Conservation (phyloP, 92 coral and sea anemone species). For the Bergia puertoricense region DNA sequence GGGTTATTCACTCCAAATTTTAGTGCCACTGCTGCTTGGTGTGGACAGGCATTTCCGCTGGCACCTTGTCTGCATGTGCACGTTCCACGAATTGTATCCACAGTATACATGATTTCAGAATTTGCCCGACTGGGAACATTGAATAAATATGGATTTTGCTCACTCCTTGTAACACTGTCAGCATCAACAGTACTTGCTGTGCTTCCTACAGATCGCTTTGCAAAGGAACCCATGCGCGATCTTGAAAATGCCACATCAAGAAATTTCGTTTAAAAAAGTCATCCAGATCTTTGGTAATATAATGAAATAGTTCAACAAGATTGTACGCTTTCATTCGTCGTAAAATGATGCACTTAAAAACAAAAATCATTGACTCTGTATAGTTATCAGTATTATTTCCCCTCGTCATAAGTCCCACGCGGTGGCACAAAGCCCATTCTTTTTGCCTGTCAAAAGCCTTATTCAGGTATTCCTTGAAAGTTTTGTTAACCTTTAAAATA, state of each 20-base stretch:
- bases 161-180: slow-evolving; percentile 40
- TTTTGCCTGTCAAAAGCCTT: slow-evolving; percentile 56
- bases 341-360: slow-evolving; percentile 62
- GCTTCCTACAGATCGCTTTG: slow-evolving; percentile 53
- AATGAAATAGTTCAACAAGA: slow-evolving; percentile 53
- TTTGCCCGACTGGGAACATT: slow-evolving; percentile 49
- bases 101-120: slow-evolving; percentile 22
- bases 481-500: slow-evolving; percentile 31
- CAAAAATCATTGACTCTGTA: slow-evolving; percentile 65
- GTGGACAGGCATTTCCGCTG: slow-evolving; percentile 59
- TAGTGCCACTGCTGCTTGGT: slow-evolving; percentile 66
- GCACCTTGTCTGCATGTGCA: slow-evolving; percentile 57
- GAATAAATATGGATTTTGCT: slow-evolving; percentile 38
- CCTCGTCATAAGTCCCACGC: slow-evolving; percentile 52
- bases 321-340: slow-evolving; percentile 59
- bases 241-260: slow-evolving; percentile 57
- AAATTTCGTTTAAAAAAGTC: slow-evolving; percentile 48
- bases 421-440: slow-evolving; percentile 49
- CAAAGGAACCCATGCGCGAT: slow-evolving; percentile 42
- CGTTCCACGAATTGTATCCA: slow-evolving; percentile 45
- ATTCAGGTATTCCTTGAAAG: slow-evolving; percentile 46
- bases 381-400: slow-evolving; percentile 78
- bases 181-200: slow-evolving; percentile 50
- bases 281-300: slow-evolving; percentile 51
- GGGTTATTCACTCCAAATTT: slow-evolving; percentile 54